Evolutionary conservation across 2,888 invertebrate species (phyloP).

Genomic region (Andrena hattorfiana): DNA sequence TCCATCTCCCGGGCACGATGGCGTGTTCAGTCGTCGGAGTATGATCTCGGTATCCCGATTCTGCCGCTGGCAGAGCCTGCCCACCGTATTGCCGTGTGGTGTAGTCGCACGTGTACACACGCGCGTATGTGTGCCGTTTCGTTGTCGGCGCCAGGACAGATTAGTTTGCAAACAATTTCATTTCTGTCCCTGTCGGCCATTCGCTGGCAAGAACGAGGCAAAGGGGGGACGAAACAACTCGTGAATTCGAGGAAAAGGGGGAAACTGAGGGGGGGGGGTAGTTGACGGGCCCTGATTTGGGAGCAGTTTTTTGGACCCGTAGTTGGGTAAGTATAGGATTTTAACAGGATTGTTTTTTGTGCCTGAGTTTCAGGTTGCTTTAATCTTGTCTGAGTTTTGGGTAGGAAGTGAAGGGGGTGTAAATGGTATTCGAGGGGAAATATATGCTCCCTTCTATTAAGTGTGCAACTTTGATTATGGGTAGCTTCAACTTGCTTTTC

Average conservation of each 20-base stretch:
- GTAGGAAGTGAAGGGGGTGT: too few relatives aligned
- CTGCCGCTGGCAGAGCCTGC: conserved; percentile 65
- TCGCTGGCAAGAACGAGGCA: conserved; percentile 9
- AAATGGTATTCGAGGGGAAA: too few relatives aligned
- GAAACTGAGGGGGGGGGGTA: neutral
- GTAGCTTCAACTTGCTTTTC: too few relatives aligned
- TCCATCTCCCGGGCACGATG: conserved; percentile 54
- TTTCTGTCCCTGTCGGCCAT: conserved; percentile 65
- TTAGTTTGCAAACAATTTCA: conserved; percentile 76
- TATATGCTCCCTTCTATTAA: too few relatives aligned
- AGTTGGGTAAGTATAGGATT: too few relatives aligned
- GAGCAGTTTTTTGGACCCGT: neutral
- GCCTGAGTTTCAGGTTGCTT: too few relatives aligned
- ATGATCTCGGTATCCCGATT: conserved; percentile 69
- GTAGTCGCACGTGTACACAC: neutral
- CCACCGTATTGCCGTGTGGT: conserved; percentile 48
- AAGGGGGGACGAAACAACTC: neutral
- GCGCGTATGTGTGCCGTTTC: conserved; percentile 32
- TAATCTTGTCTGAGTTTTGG: too few relatives aligned
- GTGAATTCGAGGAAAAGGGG: conserved; percentile 13
- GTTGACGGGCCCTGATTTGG: neutral
- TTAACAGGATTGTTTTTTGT: too few relatives aligned
- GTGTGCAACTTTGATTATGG: too few relatives aligned
- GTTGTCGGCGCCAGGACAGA: conserved; percentile 65
- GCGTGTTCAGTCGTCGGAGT: conserved; percentile 55